These are phyloP conservation scores for Isoperla grammatica DNA, from an alignment of 2,888 invertebrate species.

Conservation along the genomic window DNA sequence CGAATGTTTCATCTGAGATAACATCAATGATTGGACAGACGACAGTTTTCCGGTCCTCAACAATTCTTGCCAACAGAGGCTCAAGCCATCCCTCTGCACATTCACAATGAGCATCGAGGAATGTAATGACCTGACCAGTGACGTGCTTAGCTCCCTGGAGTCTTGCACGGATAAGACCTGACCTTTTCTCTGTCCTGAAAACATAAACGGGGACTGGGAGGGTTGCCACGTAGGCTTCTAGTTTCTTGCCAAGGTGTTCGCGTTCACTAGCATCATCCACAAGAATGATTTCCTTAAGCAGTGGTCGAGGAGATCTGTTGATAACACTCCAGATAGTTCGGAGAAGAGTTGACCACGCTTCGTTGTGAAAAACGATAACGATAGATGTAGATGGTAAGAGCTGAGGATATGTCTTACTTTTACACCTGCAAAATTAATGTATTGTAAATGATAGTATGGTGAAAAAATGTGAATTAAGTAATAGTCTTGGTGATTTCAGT, in stretches of 20 bases:
- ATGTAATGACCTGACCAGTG: conserved; percentile 88
- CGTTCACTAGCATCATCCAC: conserved; percentile 86
- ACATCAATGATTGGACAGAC: conserved; percentile 99
- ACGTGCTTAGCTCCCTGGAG: conserved; percentile 91
- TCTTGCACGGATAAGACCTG: conserved; percentile 93
- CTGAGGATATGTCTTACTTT: conserved; percentile 68
- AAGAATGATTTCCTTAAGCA: conserved; percentile 78
- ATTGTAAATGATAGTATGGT: neutral
- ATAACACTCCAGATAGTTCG: conserved; percentile 93
- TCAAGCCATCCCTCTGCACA: conserved; percentile 99
- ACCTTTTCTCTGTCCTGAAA: conserved; percentile 84
- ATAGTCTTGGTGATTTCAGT: neutral
- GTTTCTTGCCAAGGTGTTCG: conserved; percentile 80
- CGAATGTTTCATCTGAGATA: conserved; percentile 97
- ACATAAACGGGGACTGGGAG: conserved; percentile 83
- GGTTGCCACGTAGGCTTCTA: conserved; percentile 83
- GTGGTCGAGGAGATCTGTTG: conserved; percentile 69
- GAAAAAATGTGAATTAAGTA: neutral
- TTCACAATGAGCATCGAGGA: conserved; percentile 97
- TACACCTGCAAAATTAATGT: conserved; percentile 56
- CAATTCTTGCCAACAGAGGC: conserved; percentile 86
- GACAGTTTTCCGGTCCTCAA: conserved; percentile 85
- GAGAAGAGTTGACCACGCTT: conserved; percentile 96
- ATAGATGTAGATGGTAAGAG: conserved; percentile 81
- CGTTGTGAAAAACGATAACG: conserved; percentile 97